A percentile compares a stretch with the other conserved stretches of the same genome.
Conservation (phyloP, 2,113 vertebrate species). For the Noturus placidus region DNA sequence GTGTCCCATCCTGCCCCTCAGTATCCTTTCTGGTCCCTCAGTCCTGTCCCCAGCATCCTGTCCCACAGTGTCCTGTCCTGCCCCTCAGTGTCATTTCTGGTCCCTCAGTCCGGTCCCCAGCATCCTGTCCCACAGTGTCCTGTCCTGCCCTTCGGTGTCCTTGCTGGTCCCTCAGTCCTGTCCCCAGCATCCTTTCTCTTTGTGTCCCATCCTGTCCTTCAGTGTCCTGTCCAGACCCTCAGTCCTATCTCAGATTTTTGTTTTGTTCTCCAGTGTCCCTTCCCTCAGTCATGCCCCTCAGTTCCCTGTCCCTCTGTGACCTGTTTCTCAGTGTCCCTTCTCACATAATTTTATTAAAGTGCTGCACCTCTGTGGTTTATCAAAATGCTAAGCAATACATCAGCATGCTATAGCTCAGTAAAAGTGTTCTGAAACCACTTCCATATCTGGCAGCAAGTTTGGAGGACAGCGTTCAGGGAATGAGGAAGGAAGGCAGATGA, state of each 20-base stretch:
- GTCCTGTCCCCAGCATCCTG: neutral
- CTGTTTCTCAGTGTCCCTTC: slow-evolving; percentile 16
- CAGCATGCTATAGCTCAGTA: slow-evolving; percentile 40
- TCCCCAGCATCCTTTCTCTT: neutral
- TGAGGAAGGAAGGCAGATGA: neutral
- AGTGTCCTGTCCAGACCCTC: neutral
- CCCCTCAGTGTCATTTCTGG: neutral
- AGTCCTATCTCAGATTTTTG: neutral
- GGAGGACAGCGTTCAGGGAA: neutral
- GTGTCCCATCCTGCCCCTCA: neutral
- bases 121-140: neutral
- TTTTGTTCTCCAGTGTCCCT: neutral
- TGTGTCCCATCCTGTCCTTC: neutral
- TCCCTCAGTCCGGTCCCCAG: neutral
- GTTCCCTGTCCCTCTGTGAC: neutral
- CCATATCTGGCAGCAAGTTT: slow-evolving; percentile 35
- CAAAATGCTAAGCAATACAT: slow-evolving; percentile 18
- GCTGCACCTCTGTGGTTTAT: slow-evolving; percentile 8
- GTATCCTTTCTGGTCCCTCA: neutral
- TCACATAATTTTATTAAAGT: slow-evolving; percentile 7
- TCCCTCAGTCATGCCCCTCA: neutral
- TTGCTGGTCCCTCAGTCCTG: neutral
- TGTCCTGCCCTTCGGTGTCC: neutral
- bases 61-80: neutral
- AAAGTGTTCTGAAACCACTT: slow-evolving; percentile 48